A percentile compares a stretch with the other conserved stretches of the same genome.
These are phyloP conservation scores for Coracopsis vasa DNA, from an alignment of 2,113 vertebrate species.

Conservation along the genomic window DNA sequence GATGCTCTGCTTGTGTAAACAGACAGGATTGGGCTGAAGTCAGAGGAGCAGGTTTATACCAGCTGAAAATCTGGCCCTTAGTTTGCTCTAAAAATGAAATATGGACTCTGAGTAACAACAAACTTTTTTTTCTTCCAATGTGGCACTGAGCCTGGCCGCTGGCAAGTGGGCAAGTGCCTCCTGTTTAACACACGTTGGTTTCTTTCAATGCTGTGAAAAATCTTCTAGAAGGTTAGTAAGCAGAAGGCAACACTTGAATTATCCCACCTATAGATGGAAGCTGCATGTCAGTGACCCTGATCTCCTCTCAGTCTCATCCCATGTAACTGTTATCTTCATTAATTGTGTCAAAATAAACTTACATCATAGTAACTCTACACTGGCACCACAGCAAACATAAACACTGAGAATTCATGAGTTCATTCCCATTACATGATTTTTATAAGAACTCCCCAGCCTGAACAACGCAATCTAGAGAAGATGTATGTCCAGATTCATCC, in stretches of 20 bases:
- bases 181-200: not conserved
- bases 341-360: not conserved
- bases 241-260: not conserved
- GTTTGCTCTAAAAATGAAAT: constrained; percentile 7
- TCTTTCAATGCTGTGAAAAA: not conserved
- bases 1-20: not conserved
- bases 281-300: not conserved
- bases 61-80: not conserved
- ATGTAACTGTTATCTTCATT: not conserved
- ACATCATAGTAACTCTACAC: fast-evolving
- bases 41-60: not conserved
- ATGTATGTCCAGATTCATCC: not conserved
- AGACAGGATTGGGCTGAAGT: not conserved
- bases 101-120: not conserved
- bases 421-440: not conserved
- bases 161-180: not conserved
- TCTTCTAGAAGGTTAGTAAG: not conserved
- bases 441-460: not conserved
- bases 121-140: not conserved
- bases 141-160: not conserved
- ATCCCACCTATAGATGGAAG: not conserved
- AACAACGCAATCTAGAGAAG: not conserved
- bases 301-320: not conserved
- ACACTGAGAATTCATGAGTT: not conserved
- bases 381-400: not conserved